Base-by-base conservation (phyloP, 2,113 vertebrate species). In the Dendrocopos noguchii region DNA sequence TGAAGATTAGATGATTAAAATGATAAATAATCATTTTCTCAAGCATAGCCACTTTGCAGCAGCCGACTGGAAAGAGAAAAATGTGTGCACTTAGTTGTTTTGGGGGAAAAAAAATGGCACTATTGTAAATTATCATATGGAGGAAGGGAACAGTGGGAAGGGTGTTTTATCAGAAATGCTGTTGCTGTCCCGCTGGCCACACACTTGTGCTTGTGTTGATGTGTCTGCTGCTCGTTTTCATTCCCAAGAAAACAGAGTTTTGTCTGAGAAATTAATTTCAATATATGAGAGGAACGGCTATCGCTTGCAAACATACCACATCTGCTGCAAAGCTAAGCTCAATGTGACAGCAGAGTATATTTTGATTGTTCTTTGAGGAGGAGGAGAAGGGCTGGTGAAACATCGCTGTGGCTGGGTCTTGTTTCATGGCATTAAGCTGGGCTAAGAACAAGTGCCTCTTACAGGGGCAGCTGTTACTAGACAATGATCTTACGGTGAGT, bases 1-100 rank as follows among this genome's bases (percentile, higher is more conserved):
- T 87, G 92, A 97, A 95, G 97, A 97, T 97, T 96, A 97, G 96
- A 97, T 96, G 94, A 97, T 97, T 97, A 97, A 97, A 97, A 96
- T 92, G 90, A 88, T 72, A 96, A 95, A 96, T 97, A 95, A 95
- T 86, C 92, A 96, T 97, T 97, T 97, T 90, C 95, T 86, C 94
- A 93, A 95, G 96, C 86, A 50, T 94, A 88, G 90, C 76, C 80
- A 75, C 90, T 95, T 84, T 66, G 79, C 94, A 90, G 56, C 84
- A 98, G 95, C 78, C 91, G 87, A 70, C 57, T 84, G 27, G 46
- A 96, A 96, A 36, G n/a, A 88, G 74, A 91, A 90, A 95, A 75
- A 85, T 52, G 46, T 50, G 67, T 44, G 80, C 84, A 59, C 88
- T 64, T 82, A 77, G 44, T 39, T 66, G 50, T 74, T 67, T 76